Evolutionary conservation across 64 coral and sea anemone genomes (phyloP).

Genomic region (Montipora cactus): DNA sequence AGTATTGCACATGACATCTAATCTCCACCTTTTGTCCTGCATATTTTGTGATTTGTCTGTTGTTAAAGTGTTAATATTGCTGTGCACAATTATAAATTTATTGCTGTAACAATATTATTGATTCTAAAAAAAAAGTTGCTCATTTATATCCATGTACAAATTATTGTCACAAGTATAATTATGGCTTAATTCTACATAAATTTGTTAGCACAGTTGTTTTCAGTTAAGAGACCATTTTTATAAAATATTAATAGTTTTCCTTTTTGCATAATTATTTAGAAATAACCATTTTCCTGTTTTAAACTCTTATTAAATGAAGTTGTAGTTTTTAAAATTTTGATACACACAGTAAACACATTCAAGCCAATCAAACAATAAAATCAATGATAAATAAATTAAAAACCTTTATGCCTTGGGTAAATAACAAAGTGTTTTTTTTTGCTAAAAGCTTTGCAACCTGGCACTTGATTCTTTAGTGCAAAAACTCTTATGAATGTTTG

Average conservation of each 20-base stretch:
- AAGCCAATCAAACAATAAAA: background rate
- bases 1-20: too few species aligned
- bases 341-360: too few species aligned
- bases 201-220: background rate
- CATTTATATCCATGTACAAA: background rate
- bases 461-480: background rate
- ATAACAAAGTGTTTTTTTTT: background rate
- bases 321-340: background rate
- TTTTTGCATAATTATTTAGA: background rate
- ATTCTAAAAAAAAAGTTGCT: background rate
- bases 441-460: background rate
- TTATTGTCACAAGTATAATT: too few species aligned
- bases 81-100: too few species aligned
- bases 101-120: too few species aligned
- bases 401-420: background rate
- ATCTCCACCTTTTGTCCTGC: too few species aligned
- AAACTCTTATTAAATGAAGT: slow-evolving; percentile 9
- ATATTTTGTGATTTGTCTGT: too few species aligned
- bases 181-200: background rate
- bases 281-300: slow-evolving; percentile 1
- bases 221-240: background rate
- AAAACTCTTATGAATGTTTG: background rate
- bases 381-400: background rate
- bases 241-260: slow-evolving; percentile 35
- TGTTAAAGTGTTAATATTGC: too few species aligned